These are phyloP conservation scores for Tipula unca DNA, from an alignment of 2,888 invertebrate species.

Conservation along the genomic window DNA sequence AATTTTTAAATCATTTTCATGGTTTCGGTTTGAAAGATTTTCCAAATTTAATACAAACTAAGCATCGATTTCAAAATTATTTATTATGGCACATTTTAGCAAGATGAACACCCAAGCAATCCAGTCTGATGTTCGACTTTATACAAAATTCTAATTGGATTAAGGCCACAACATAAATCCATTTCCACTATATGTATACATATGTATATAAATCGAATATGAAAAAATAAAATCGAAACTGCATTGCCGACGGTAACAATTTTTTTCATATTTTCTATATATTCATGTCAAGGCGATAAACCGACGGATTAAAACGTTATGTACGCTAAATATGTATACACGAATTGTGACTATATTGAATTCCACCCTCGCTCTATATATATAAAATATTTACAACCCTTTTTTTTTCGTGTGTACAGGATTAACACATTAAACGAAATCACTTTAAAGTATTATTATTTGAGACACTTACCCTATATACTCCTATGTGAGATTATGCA, in stretches of 20 bases:
- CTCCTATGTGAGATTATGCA: neutral
- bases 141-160: too few species aligned
- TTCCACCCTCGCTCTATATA: neutral
- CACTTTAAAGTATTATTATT: neutral
- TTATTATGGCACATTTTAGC: too few species aligned
- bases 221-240: neutral
- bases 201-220: neutral
- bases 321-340: neutral
- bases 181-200: too few species aligned
- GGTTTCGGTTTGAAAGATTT: too few species aligned
- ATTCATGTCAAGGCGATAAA: neutral
- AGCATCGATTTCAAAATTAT: too few species aligned
- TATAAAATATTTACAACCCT: neutral
- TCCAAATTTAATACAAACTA: too few species aligned
- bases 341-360: neutral
- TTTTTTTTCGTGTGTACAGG: neutral
- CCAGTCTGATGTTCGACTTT: too few species aligned
- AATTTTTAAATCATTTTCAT: too few species aligned
- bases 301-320: neutral
- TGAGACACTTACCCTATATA: neutral
- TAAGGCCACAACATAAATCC: too few species aligned
- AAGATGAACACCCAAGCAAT: too few species aligned
- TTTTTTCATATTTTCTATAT: neutral
- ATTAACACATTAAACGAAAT: neutral
- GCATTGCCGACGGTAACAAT: neutral